These are phyloP conservation scores for Druon quercuslanigerum DNA, from an alignment of 1,140 invertebrate genomes.

Conservation along the genomic window DNA sequence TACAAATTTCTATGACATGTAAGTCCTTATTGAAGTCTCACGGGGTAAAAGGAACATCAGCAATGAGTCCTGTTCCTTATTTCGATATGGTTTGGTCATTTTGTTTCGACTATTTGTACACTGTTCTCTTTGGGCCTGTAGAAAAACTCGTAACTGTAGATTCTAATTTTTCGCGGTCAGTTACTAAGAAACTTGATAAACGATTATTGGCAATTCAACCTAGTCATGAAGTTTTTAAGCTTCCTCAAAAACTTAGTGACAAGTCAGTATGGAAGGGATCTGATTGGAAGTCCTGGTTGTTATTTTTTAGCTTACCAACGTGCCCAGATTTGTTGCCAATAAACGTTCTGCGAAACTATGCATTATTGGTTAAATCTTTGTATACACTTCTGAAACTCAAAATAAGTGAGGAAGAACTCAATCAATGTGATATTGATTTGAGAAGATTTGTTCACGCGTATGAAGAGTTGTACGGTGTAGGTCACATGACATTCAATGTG, in stretches of 20 bases:
- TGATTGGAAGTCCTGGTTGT: background rate
- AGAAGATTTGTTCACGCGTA: background rate
- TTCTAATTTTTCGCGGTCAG: too few species aligned
- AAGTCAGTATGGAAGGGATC: background rate
- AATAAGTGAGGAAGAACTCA: background rate
- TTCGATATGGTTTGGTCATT: background rate
- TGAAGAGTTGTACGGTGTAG: background rate
- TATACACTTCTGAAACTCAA: background rate
- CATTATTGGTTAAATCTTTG: conserved; percentile 9
- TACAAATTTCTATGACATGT: background rate
- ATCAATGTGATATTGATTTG: background rate
- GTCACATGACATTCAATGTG: background rate
- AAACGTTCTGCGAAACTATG: background rate
- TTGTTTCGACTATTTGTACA: background rate
- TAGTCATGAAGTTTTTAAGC: too few species aligned
- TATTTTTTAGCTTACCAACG: background rate
- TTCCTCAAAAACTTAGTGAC: background rate
- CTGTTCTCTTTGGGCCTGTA: background rate
- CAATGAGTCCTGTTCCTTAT: background rate
- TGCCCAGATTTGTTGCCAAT: background rate
- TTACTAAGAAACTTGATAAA: too few species aligned
- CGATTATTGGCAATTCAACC: too few species aligned
- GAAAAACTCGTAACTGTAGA: too few species aligned
- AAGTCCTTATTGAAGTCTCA: background rate
- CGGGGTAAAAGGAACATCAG: too few species aligned